Evolutionary conservation across 1,140 invertebrate species (phyloP).

Genomic region (Dermatophagoides farinae): DNA sequence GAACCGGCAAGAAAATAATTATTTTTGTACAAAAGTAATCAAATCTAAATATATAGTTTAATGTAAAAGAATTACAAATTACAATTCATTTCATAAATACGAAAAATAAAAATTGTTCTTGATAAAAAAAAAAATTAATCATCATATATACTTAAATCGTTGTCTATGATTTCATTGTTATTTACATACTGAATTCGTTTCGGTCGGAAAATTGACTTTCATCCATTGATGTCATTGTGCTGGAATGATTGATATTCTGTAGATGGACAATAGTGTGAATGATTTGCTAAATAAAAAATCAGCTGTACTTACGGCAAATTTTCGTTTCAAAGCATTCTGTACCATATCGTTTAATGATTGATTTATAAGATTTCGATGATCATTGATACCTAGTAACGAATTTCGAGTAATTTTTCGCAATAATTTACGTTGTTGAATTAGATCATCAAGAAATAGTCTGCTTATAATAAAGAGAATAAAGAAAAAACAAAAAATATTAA

Average conservation of each 20-base stretch:
- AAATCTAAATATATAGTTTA: neutral
- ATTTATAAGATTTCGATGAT: neutral
- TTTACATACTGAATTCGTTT: conserved; percentile 4
- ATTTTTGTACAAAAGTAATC: neutral
- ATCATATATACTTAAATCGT: too few species aligned
- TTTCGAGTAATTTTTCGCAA: neutral
- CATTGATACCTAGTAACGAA: too few species aligned
- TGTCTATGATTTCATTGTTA: neutral
- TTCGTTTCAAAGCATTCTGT: neutral
- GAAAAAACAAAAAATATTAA: neutral
- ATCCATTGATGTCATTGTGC: neutral
- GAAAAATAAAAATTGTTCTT: neutral
- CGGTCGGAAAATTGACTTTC: neutral
- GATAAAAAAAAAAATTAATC: too few species aligned
- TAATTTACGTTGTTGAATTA: neutral
- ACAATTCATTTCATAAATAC: neutral
- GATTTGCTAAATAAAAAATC: neutral
- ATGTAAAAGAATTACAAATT: neutral
- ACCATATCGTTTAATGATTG: neutral
- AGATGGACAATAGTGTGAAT: neutral
- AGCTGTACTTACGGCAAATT: neutral
- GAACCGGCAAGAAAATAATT: neutral
- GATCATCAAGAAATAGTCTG: neutral
- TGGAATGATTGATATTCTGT: neutral
- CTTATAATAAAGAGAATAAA: neutral